A percentile compares a stretch with the other conserved stretches of the same genome.
phyloP scores from a whole-genome alignment of 2,888 invertebrate species.

The Germaria angustata region DNA sequence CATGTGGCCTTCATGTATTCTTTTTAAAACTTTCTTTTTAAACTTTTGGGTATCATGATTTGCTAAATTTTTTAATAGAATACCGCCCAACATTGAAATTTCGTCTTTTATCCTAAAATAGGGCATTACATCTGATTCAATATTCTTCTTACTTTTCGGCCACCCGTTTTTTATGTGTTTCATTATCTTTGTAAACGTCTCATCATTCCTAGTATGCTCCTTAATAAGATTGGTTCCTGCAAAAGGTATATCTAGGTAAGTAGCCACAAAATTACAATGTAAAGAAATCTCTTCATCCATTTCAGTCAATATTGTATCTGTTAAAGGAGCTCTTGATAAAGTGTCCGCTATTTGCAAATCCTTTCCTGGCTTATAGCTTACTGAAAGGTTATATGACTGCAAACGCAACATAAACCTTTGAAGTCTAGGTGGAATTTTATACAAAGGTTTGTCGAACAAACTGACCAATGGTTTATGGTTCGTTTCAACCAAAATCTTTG shows the following conservation, averaged over 20 bases:
- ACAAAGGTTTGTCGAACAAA: not conserved
- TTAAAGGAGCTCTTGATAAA: not conserved
- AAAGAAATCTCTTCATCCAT: not conserved
- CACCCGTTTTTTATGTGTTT: not conserved
- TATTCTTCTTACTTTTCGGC: not conserved
- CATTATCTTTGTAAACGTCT: not conserved
- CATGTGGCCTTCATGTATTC: not conserved
- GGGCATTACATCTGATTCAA: not conserved
- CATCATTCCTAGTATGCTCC: not conserved
- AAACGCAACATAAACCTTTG: not conserved
- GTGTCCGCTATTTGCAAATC: not conserved
- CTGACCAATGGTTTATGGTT: not conserved
- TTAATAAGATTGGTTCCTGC: not conserved
- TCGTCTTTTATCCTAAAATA: not conserved
- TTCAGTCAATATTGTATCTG: not conserved
- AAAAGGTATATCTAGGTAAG: not conserved
- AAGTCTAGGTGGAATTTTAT: not conserved
- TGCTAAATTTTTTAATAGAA: not conserved
- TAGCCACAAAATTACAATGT: not conserved
- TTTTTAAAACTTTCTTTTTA: not conserved
- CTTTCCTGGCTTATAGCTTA: not conserved
- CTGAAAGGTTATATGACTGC: not conserved
- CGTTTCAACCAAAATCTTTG: not conserved
- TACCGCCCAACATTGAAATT: not conserved
- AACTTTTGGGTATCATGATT: not conserved